phyloP scores from a whole-genome alignment of 2,113 vertebrate species.

The Phyllostomus discolor region DNA sequence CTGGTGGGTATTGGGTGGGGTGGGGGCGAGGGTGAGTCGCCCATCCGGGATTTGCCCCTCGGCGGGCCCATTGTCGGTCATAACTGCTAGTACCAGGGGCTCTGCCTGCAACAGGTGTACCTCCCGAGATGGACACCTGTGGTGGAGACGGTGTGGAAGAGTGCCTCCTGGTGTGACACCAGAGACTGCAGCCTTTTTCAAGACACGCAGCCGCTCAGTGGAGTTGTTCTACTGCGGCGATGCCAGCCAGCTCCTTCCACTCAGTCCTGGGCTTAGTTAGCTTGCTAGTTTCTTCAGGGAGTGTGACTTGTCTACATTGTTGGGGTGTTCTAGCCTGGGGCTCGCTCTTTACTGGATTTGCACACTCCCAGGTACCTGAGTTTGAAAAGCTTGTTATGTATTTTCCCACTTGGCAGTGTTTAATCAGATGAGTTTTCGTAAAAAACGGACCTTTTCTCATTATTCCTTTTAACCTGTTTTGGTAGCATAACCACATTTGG shows the following conservation, averaged over 20 bases:
- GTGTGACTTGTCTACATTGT: not conserved
- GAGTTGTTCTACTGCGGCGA: not conserved
- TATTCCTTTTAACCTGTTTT: not conserved
- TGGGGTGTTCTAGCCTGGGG: not conserved
- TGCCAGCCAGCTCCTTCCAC: not conserved
- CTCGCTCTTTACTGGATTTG: not conserved
- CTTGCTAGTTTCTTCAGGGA: not conserved
- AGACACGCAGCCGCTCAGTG: rapidly evolving
- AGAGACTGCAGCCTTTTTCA: not conserved
- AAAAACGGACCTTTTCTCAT: not conserved
- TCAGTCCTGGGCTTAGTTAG: not conserved
- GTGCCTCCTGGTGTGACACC: not conserved
- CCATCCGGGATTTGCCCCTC: rapidly evolving
- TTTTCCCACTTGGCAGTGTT: not conserved
- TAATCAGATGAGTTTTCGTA: not conserved
- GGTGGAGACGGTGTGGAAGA: not conserved
- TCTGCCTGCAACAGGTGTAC: not conserved
- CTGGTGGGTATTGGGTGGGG: not conserved
- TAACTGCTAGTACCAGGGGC: not conserved
- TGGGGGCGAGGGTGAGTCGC: too few relatives aligned
- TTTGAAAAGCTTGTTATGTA: not conserved
- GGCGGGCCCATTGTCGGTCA: too few relatives aligned
- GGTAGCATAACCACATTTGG: not conserved
- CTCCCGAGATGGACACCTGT: not conserved
- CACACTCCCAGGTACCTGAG: not conserved